Conservation (phyloP, 1,140 invertebrate species). For the Vanessa tameamea region DNA sequence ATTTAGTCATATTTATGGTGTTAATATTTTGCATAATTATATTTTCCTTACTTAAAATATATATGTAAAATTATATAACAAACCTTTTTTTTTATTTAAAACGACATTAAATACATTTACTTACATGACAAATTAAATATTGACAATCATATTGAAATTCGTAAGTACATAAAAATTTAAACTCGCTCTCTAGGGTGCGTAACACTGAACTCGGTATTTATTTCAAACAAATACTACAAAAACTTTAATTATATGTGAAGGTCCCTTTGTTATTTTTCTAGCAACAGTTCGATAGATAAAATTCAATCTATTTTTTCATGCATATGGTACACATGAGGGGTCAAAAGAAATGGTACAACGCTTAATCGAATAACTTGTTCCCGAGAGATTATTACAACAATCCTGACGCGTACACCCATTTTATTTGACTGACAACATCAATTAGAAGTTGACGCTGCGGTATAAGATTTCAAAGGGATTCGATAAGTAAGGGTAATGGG, state of each 20-base stretch:
- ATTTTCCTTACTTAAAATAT: no score
- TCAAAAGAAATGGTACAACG: conserved; percentile 22
- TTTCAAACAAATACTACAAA: no score
- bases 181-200: no score
- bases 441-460: conserved; percentile 70
- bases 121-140: no score
- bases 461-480: conserved; percentile 67
- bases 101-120: neutral
- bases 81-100: neutral
- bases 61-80: neutral
- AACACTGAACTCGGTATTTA: no score
- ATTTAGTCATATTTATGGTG: no score
- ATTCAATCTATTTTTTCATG: conserved; percentile 33
- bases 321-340: conserved; percentile 14
- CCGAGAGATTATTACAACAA: conserved; percentile 60
- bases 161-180: no score
- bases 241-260: no score
- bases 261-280: neutral
- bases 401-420: conserved; percentile 49
- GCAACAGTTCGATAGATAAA: neutral
- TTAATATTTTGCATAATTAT: no score
- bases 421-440: conserved; percentile 75
- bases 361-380: conserved; percentile 55
- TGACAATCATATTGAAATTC: no score
- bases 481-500: conserved; percentile 62